Conservation (phyloP, 2,113 vertebrate genomes). For the Balaenoptera acutorostrata region DNA sequence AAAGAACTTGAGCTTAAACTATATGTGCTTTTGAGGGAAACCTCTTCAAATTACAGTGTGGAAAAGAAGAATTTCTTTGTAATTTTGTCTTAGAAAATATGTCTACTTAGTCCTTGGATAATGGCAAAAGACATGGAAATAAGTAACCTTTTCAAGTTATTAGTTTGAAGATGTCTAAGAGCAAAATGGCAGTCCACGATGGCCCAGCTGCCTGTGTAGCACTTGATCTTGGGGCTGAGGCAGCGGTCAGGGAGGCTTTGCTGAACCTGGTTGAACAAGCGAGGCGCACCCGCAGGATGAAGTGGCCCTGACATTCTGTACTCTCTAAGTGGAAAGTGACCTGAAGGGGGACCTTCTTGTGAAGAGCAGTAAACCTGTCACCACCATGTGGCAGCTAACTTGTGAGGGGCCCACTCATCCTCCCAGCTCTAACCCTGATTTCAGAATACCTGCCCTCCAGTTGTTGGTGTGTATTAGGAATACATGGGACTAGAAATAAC, state of each 20-base stretch:
- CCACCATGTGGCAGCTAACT: neutral
- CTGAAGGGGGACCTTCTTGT: neutral
- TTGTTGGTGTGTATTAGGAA: neutral
- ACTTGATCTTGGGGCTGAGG: neutral
- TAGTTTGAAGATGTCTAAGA: neutral
- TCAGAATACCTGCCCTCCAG: neutral
- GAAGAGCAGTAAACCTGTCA: neutral
- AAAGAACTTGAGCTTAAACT: slow-evolving; percentile 56
- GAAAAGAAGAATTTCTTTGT: neutral
- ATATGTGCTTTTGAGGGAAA: neutral
- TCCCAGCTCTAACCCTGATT: neutral
- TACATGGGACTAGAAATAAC: neutral
- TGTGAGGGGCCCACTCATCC: neutral
- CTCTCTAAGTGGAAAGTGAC: neutral
- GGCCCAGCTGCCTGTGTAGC: neutral
- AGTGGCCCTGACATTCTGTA: neutral
- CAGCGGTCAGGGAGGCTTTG: neutral
- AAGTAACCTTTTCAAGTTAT: neutral
- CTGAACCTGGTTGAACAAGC: neutral
- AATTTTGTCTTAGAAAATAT: neutral
- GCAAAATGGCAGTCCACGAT: neutral
- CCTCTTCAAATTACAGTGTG: neutral
- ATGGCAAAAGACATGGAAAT: neutral
- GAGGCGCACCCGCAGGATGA: neutral
- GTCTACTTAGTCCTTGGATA: neutral